Evolutionary conservation across 2,888 invertebrate species (phyloP), one percentile per base, ranked within the genome.

Genomic region (Liodrosophila aerea): DNA sequence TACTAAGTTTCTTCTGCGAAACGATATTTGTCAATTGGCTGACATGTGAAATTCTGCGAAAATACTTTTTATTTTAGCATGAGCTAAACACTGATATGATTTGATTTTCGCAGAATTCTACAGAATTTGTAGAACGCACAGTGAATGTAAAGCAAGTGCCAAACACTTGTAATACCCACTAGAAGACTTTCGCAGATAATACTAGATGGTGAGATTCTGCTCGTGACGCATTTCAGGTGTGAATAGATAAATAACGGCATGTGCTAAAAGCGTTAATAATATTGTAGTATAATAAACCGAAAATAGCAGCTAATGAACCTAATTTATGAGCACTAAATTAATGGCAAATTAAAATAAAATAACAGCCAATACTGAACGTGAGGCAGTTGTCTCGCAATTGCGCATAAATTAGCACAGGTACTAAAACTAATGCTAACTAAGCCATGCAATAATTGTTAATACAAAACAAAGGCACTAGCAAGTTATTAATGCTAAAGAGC

Each of bases 361-460:
- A 36, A 18, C 8, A 12, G 15, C 9, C 9, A 9, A 29, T 3
- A 4, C 7, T 8, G 7, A 40, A 4, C 33, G 31, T 31, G 18
- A 36, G 54, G 15, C 61, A 72, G 72, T 72, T 72, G 58, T 67
- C 37, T 13, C 43, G 29, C 29, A 63, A 59, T 63, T 67, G 18
- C 34, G 43, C 54, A 63, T 50, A 56, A 67, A 67, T 72, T 63
- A 72, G 18, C 60, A 60, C 22, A 22, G 5, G 5, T 22, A 31
- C 54, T 65, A 29, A 15, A 51, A n/a, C 11, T 40, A 18, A 18
- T 46, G 49, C 16, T 34, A 44, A 45, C 49, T 43, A 64, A 33
- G 33, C n/a, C 9, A 39, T 33, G 41, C 39, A 73, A 56, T 53
- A 73, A 73, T 68, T 73, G 67, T 52, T 50, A 58, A 63, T 43